A percentile compares a stretch with the other conserved stretches of the same genome.
Conservation (phyloP, 2,797 vertebrate species). For the Galaxias olidus region DNA sequence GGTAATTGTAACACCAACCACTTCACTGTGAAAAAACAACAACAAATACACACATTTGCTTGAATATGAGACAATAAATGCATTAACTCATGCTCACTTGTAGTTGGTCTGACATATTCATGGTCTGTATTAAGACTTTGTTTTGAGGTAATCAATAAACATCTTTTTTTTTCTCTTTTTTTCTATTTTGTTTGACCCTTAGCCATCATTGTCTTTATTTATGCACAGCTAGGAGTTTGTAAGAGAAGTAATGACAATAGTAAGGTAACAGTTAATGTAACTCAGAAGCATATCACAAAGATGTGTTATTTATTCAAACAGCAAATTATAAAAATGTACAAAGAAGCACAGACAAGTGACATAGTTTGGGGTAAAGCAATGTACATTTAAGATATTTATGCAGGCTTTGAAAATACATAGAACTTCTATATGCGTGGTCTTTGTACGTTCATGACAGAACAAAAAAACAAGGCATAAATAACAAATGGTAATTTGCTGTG, state of each 20-base stretch:
- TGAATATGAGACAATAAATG: conserved; percentile 72
- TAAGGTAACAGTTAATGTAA: no score
- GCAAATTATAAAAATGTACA: neutral
- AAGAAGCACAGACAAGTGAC: no score
- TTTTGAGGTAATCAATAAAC: conserved; percentile 78
- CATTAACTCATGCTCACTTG: conserved; percentile 69
- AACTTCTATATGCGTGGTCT: no score
- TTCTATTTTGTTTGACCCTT: conserved; percentile 55
- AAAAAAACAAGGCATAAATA: no score
- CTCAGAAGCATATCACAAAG: no score
- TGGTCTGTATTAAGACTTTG: conserved; percentile 68
- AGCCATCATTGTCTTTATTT: conserved; percentile 13
- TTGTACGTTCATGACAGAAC: no score
- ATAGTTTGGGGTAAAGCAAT: neutral
- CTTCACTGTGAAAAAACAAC: conserved; percentile 65
- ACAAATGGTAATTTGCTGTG: no score
- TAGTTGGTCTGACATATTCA: conserved; percentile 76
- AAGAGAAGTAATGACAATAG: no score
- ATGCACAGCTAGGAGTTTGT: neutral
- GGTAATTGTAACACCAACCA: conserved; percentile 47
- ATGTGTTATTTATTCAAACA: no score
- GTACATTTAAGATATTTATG: no score
- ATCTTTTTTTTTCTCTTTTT: conserved; percentile 69
- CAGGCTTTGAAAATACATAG: no score
- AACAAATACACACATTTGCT: conserved; percentile 59